Base-by-base conservation (phyloP, 1,140 invertebrate species). In the Eriosoma lanigerum region DNA sequence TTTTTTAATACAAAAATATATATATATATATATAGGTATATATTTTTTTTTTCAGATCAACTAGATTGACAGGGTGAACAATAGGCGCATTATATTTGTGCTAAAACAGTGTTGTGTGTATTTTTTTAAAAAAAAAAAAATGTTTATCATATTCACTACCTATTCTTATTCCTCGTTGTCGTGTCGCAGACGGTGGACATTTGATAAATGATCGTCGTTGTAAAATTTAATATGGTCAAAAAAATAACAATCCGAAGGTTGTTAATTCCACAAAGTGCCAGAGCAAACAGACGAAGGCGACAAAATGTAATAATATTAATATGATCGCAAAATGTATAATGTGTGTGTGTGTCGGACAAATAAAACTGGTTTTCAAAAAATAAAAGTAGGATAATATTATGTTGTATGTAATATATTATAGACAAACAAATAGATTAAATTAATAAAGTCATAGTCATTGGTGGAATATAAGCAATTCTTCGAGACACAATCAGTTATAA, bases 291-390 rank as follows among this genome's bases (percentile, higher is more conserved):
- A 48, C 46, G 46, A 50, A 72, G 68, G 68, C 46, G 68, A 72
- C 68, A 72, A 72, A 72, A 72, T 48, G 32, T 64, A 64, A 64
- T 64, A 64, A 64, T 64, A 64, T 64, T 38, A 64, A 64, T 64
- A 64, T 64, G 46, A 72, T 50, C 21, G 46, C 44, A 26, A 29
- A 72, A 48, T 64, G 38, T 44, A 44, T 38, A 38, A 38, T 38
- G 8, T 8, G 3, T 38, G 8, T 38, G 32, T 8, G 32, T 29
- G n/a, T n/a, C n/a, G 12, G 13, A 68, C 38, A 68, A 6, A 38
- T 26, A 68, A 68, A 68, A 68, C 64, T 38, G 64, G 64, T 68
- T 68, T 68, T 68, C 21, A 5, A 68, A 24, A n/a, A 48, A 48
- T 17, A 68, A 46, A 44, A 15, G 17, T 60, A 17, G 58, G 26